Percentiles rank a stretch among this genome's conserved stretches.
Evolutionary conservation across 2,888 invertebrate species (phyloP).

Genomic region (Thyatira batis): DNA sequence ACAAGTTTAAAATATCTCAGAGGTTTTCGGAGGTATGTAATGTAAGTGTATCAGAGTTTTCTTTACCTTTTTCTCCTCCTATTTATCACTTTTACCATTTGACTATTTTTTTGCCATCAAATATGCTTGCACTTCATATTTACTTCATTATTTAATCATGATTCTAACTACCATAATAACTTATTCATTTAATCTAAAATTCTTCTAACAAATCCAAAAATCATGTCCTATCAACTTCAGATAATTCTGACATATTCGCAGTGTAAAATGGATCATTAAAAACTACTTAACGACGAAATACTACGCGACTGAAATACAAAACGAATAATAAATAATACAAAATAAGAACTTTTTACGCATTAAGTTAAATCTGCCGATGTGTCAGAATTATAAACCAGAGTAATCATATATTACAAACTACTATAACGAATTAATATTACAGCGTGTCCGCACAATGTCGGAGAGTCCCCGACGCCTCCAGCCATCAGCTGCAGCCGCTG

Average conservation of each 20-base stretch:
- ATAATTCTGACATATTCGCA: too few species aligned
- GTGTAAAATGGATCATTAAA: too few species aligned
- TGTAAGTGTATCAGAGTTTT: conserved; percentile 9
- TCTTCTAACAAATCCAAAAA: too few species aligned
- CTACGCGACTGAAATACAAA: background rate
- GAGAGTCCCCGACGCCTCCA: conserved; percentile 70
- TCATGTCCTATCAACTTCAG: too few species aligned
- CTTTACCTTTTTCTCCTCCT: background rate
- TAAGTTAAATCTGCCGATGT: too few species aligned
- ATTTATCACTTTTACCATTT: background rate
- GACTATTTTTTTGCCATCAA: background rate
- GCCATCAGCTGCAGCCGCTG: conserved; percentile 41
- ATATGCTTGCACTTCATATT: background rate
- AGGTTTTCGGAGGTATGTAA: conserved; percentile 69
- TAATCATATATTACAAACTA: background rate
- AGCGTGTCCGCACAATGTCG: conserved; percentile 70
- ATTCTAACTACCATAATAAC: too few species aligned
- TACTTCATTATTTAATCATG: too few species aligned
- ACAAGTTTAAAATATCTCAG: conserved; percentile 75
- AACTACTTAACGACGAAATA: background rate
- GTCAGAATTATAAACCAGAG: background rate
- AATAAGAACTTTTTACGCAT: too few species aligned
- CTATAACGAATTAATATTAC: conserved; percentile 10
- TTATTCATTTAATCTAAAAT: too few species aligned
- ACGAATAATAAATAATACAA: background rate